Conservation (phyloP, 2,797 vertebrate species). For the Calcarius lapponicus region DNA sequence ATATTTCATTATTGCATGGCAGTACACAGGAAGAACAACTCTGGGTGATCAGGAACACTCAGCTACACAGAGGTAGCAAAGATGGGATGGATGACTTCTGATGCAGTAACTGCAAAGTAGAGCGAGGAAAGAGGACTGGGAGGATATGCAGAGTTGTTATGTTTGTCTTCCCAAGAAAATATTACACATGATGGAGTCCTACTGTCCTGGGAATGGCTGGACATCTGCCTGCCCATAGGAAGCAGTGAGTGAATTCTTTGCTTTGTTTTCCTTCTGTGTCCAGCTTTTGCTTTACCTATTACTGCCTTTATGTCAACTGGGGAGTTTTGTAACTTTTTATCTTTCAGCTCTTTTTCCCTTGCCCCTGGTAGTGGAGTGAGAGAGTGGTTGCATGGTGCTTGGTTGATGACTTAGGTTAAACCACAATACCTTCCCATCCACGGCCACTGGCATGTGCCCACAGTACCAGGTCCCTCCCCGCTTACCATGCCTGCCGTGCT, state of each 20-base stretch:
- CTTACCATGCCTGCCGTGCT: neutral
- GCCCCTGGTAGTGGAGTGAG: neutral
- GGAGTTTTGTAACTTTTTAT: neutral
- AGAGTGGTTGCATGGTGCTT: neutral
- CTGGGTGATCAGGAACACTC: neutral
- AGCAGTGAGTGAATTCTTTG: neutral
- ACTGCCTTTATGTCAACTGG: rapidly evolving
- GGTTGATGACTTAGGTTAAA: neutral
- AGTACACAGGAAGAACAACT: neutral
- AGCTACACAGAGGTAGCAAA: neutral
- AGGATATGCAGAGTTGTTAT: neutral
- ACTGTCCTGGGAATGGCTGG: neutral
- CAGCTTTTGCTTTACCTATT: neutral
- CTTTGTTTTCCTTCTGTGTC: neutral
- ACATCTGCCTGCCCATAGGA: neutral
- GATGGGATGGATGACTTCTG: neutral
- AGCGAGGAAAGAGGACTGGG: neutral
- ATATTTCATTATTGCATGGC: neutral
- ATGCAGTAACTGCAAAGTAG: neutral
- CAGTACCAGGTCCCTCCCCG: rapidly evolving
- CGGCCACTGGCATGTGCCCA: neutral
- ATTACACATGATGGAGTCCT: neutral
- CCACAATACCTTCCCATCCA: neutral
- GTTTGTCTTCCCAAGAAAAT: neutral
- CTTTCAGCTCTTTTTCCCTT: neutral